Conservation (phyloP, 2,113 vertebrate genomes). For the Hydrochoerus hydrochaeris region DNA sequence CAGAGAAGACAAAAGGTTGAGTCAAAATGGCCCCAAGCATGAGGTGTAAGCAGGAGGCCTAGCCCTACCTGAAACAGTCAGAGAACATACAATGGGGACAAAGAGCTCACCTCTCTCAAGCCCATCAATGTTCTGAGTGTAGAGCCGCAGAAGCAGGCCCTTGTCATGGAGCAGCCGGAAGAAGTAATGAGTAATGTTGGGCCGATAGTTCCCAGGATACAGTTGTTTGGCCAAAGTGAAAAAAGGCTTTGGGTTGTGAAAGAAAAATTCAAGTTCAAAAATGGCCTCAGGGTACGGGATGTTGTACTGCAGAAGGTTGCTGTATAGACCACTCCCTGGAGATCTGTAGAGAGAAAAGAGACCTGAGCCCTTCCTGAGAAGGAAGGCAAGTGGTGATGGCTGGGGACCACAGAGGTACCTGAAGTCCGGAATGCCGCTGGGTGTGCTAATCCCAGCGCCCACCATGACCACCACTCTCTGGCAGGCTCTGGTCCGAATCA, state of each 20-base stretch:
- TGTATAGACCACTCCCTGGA: slow-evolving; percentile 93
- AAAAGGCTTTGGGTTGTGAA: slow-evolving; percentile 93
- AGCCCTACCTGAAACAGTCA: not conserved
- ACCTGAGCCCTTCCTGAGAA: not conserved
- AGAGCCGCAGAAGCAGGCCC: slow-evolving; percentile 93
- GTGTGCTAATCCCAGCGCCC: slow-evolving; percentile 96
- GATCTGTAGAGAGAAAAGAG: slow-evolving; percentile 86
- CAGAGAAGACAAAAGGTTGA: not conserved
- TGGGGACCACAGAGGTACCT: slow-evolving; percentile 84
- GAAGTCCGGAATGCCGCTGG: slow-evolving; percentile 97
- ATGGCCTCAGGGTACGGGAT: slow-evolving; percentile 97
- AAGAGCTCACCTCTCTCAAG: slow-evolving; percentile 91
- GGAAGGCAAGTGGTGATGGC: rapidly evolving
- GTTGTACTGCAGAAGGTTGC: slow-evolving; percentile 92
- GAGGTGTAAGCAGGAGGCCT: not conserved
- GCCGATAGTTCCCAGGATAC: slow-evolving; percentile 92
- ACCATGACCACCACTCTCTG: slow-evolving; percentile 93
- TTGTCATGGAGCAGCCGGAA: slow-evolving; percentile 93
- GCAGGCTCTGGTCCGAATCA: slow-evolving; percentile 84
- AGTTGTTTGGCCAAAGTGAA: slow-evolving; percentile 94
- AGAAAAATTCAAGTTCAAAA: slow-evolving; percentile 95
- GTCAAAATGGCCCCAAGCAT: not conserved
- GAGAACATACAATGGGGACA: not conserved
- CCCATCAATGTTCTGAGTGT: slow-evolving; percentile 98
- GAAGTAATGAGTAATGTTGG: slow-evolving; percentile 94